phyloP scores from a whole-genome alignment of 1,140 invertebrate species.

The Aphaenogaster floridana region DNA sequence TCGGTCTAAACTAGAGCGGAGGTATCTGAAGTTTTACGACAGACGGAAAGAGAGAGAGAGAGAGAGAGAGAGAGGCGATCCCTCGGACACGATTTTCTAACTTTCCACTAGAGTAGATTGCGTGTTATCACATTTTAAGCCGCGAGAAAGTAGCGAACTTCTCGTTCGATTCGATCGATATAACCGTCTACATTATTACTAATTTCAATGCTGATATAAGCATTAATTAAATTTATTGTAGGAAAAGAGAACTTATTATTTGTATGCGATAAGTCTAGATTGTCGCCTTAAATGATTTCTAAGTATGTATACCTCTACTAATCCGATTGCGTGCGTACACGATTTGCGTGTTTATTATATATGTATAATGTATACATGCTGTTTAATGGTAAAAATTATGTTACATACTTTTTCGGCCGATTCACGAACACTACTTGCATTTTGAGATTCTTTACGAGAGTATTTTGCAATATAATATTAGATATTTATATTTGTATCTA shows the following conservation, averaged over 20 bases:
- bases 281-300: constrained; percentile 23
- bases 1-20: constrained; percentile 51
- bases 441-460: constrained; percentile 39
- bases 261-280: constrained; percentile 10
- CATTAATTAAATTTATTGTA: constrained; percentile 43
- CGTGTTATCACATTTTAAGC: constrained; percentile 78
- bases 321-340: neutral
- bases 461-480: constrained; percentile 42
- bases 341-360: constrained; percentile 12
- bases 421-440: constrained; percentile 82
- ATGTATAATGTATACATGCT: constrained; percentile 19
- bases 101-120: constrained; percentile 64
- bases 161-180: constrained; percentile 44
- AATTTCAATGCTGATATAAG: constrained; percentile 35
- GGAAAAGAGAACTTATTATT: constrained; percentile 32
- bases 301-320: neutral
- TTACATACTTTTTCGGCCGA: constrained; percentile 79
- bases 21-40: constrained; percentile 33
- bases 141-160: constrained; percentile 66
- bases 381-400: constrained; percentile 70
- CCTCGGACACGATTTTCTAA: constrained; percentile 20
- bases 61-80: neutral
- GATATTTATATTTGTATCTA: constrained; percentile 24
- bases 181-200: constrained; percentile 43
- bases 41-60: neutral